Base-by-base conservation (phyloP, 2,113 vertebrate genomes). In the Pachypanchax playfairii region DNA sequence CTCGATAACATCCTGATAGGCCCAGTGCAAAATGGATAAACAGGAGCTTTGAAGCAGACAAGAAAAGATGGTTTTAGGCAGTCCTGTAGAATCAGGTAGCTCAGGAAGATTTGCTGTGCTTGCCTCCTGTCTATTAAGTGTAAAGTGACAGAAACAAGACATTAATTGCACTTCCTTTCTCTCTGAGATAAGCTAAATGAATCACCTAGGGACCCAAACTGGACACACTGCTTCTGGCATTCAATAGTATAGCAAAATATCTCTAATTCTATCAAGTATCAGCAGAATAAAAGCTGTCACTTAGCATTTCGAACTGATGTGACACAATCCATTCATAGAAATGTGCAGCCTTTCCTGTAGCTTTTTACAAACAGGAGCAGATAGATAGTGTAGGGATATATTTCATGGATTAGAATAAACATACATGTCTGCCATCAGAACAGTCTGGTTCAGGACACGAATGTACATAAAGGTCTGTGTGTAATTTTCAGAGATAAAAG, bases 351-450 rank as follows among this genome's bases (percentile, higher is more conserved):
- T 36, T 38, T 38, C 61, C 48, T 79, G 65, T 35, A 63, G 81
- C 71, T 63, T 66, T n/a, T 56, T 26, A 59, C 35, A 71, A 56
- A 85, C 56, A 25, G 26, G 39, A 63, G 66, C 63, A 29, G 58
- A 75, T 57, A 74, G 77, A 63, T 60, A 44, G 58, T 47, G 29
- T 70, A 62, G 48, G 68, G 42, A 58, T 61, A 69, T 65, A 82
- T 82, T 61, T 57, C 33, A 28, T 48, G 57, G 84, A 87, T 87
- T 89, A 83, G 41, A 25, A 59, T 85, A 85, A 46, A 73, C 69
- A 85, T 67, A 68, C 69, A 89, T 83, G 79, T 70, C 67, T 59
- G 77, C 53, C 68, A 39, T 77, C 72, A 77, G 48, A 83, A 69
- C 62, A 59, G 51, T 67, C 52, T 38, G 57, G 7, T 58, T 71